Evolutionary conservation across 2,113 vertebrate species (phyloP).

Genomic region (mouse (Mus musculus)): GRCm39 chr9:56170001-56170500

Average conservation of each 20-base stretch:
- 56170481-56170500: background rate
- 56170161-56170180: conserved; percentile 46
- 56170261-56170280: conserved; percentile 23
- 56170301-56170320: background rate
- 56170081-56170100: background rate
- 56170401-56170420: background rate
- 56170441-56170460: background rate
- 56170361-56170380: conserved; percentile 24
- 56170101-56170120: background rate
- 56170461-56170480: background rate
- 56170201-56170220: background rate
- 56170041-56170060: background rate
- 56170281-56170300: background rate
- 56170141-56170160: conserved; percentile 37
- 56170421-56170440: background rate
- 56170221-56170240: conserved; percentile 32
- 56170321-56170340: background rate
- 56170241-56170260: conserved; percentile 7
- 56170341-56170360: conserved; percentile 37
- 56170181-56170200: background rate
- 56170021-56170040: conserved; percentile 12
- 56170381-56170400: conserved; percentile 16
- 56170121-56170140: conserved; percentile 12
- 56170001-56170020: background rate
- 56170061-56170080: conserved; percentile 5